Conservation (phyloP, 2,888 invertebrate species). For the Allolobophora icterica region DNA sequence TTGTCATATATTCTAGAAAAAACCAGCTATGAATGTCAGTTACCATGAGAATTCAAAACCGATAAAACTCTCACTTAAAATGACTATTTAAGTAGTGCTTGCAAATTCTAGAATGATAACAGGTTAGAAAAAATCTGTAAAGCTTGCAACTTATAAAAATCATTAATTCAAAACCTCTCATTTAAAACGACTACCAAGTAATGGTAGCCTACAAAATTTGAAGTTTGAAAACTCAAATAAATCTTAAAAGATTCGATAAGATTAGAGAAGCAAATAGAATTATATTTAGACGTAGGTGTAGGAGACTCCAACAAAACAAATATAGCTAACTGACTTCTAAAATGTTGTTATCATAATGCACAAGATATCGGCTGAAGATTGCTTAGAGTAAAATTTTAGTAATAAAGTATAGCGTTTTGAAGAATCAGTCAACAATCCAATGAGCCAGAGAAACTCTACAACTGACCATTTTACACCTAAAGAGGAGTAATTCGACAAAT, state of each 20-base stretch:
- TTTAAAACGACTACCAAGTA: neutral
- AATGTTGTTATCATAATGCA: too few species aligned
- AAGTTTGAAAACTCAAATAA: too few species aligned
- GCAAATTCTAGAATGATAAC: neutral
- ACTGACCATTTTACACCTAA: neutral
- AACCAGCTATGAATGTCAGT: conserved; percentile 3
- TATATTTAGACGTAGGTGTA: too few species aligned
- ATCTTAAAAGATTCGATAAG: too few species aligned
- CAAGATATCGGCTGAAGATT: neutral
- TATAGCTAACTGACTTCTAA: too few species aligned
- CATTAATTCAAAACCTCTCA: neutral
- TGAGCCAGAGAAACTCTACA: too few species aligned
- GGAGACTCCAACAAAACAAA: too few species aligned
- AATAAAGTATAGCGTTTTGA: neutral
- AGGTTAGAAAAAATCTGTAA: neutral
- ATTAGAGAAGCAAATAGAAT: too few species aligned
- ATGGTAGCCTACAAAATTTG: too few species aligned
- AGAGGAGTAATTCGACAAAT: neutral
- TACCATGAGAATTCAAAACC: neutral
- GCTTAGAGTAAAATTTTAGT: neutral
- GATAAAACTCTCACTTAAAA: neutral
- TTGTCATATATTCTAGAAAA: conserved; percentile 73
- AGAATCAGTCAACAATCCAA: too few species aligned
- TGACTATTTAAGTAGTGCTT: neutral
- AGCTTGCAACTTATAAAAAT: neutral